Conservation (phyloP, 2,888 invertebrate species). For the Apomyelois bistriatella region DNA sequence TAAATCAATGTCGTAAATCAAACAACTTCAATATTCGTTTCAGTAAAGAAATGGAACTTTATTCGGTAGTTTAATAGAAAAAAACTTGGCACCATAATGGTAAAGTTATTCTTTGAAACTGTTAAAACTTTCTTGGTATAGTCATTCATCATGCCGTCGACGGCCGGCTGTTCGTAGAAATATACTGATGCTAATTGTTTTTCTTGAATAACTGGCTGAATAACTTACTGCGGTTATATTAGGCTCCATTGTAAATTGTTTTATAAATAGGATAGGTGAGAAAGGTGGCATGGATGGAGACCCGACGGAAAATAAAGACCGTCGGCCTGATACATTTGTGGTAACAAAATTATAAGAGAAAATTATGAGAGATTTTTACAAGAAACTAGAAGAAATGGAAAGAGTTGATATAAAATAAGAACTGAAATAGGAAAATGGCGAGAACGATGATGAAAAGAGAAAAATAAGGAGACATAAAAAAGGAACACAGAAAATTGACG, state of each 20-base stretch:
- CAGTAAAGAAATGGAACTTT: slow-evolving; percentile 8
- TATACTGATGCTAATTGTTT: slow-evolving; percentile 9
- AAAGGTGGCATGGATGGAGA: no score
- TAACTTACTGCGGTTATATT: background rate
- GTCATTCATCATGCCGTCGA: slow-evolving; percentile 25
- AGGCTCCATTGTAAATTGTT: background rate
- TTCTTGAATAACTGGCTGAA: slow-evolving; percentile 1
- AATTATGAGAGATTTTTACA: no score
- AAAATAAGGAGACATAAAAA: no score
- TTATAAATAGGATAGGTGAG: no score
- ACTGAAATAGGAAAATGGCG: no score
- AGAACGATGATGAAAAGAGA: no score
- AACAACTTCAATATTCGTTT: background rate
- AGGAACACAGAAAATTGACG: no score
- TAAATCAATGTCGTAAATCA: background rate
- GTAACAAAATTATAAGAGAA: no score
- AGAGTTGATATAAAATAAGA: no score
- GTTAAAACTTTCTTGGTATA: slow-evolving; percentile 27
- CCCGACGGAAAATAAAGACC: no score
- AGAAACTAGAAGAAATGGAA: no score
- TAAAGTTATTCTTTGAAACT: slow-evolving; percentile 27
- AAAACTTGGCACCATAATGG: slow-evolving; percentile 11
- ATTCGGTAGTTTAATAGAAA: slow-evolving; percentile 21
- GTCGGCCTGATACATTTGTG: no score
- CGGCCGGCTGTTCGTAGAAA: slow-evolving; percentile 23